A percentile compares a stretch with the other conserved stretches of the same genome.
These are phyloP conservation scores for Hypena proboscidalis DNA, from an alignment of 2,888 invertebrate genomes.

Conservation along the genomic window DNA sequence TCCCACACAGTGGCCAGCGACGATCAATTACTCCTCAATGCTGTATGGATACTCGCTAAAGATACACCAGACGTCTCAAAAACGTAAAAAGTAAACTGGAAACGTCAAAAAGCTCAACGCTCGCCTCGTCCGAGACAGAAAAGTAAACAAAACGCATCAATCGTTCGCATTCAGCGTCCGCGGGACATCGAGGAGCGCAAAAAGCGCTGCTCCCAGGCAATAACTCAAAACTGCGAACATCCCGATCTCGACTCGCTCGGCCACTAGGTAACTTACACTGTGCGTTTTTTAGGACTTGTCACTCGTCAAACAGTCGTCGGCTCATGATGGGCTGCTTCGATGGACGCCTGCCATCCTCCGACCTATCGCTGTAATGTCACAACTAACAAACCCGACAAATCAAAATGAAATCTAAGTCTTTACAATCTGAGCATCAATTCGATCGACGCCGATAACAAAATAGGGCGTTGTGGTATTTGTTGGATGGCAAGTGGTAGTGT, in stretches of 20 bases:
- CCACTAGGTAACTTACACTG: conserved; percentile 74
- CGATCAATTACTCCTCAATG: conserved; percentile 43
- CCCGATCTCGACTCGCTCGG: conserved; percentile 52
- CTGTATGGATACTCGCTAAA: conserved; percentile 40
- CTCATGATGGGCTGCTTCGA: conserved; percentile 82
- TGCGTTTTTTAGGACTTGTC: conserved; percentile 78
- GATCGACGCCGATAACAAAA: conserved; percentile 19
- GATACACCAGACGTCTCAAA: conserved; percentile 30
- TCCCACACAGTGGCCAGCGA: conserved; percentile 29
- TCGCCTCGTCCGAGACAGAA: conserved; percentile 47
- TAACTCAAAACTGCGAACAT: conserved; percentile 78
- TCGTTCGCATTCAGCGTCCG: conserved; percentile 47
- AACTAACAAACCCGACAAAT: conserved; percentile 17
- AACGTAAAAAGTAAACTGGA: conserved; percentile 44
- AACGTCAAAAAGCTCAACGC: conserved; percentile 48
- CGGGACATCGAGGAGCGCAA: conserved; percentile 45
- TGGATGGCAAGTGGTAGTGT: conserved; percentile 72
- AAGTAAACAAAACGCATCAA: conserved; percentile 70
- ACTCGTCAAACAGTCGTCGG: conserved; percentile 80
- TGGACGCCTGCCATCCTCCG: conserved; percentile 79
- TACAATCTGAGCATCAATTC: conserved; percentile 41
- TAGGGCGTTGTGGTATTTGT: conserved; percentile 42
- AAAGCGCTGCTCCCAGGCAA: conserved; percentile 58
- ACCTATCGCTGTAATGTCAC: conserved; percentile 32
- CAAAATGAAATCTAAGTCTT: conserved; percentile 29